These are phyloP conservation scores for Globodera rostochiensis DNA, from an alignment of 1,140 invertebrate genomes.

Conservation along the genomic window DNA sequence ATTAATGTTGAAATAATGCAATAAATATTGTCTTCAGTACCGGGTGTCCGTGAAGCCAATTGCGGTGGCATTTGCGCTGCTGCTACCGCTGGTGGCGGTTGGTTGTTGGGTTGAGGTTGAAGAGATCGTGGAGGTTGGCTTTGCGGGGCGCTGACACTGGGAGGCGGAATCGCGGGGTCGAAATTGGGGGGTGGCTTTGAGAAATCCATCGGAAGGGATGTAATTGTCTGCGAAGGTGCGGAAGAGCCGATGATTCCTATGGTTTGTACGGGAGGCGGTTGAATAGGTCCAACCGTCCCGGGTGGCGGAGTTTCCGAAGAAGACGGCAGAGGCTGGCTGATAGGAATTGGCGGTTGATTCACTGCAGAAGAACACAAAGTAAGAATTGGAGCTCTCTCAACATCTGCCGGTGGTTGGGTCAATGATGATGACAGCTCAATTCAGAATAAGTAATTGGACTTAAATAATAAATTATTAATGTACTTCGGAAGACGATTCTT, in stretches of 20 bases:
- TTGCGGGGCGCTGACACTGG: slow-evolving; percentile 3
- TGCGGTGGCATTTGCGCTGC: not conserved
- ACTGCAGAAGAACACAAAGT: not conserved
- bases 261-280: slow-evolving; percentile 15
- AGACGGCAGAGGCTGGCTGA: slow-evolving; percentile 2
- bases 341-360: not conserved
- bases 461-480: not conserved
- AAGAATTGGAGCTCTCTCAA: not conserved
- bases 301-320: slow-evolving; percentile 21
- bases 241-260: slow-evolving; percentile 29
- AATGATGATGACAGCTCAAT: not conserved
- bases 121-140: not conserved
- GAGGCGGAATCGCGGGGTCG: slow-evolving; percentile 40
- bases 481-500: slow-evolving; percentile 13
- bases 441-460: not conserved
- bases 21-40: not conserved
- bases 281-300: slow-evolving; percentile 1
- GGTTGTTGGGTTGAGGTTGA: not conserved
- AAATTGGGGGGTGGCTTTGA: slow-evolving; percentile 39
- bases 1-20: not conserved
- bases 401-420: not conserved
- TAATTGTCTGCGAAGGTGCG: not conserved
- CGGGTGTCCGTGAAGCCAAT: not conserved
- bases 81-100: not conserved
- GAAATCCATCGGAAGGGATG: slow-evolving; percentile 16